phyloP scores from a whole-genome alignment of 2,888 invertebrate species.

The Synanthedon vespiformis region DNA sequence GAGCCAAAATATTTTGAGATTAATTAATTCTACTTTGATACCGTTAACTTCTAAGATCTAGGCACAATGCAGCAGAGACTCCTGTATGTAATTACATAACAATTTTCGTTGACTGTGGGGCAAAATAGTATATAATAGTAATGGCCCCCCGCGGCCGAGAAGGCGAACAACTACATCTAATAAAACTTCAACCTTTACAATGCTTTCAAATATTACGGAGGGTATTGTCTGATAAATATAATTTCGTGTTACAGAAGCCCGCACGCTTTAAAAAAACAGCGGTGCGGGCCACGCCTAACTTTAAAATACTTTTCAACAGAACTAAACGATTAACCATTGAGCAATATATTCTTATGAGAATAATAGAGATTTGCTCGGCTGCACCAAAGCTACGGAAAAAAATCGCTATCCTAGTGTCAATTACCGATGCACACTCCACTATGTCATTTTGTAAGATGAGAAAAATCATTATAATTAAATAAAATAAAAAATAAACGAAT shows the following conservation, averaged over 20 bases:
- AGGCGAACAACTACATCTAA: slow-evolving; percentile 66
- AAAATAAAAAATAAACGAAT: slow-evolving; percentile 43
- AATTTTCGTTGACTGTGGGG: slow-evolving; percentile 70
- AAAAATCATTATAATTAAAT: slow-evolving; percentile 32
- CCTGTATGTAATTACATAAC: slow-evolving; percentile 67
- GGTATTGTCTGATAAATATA: slow-evolving; percentile 69
- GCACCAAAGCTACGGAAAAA: slow-evolving; percentile 64
- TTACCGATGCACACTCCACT: slow-evolving; percentile 67
- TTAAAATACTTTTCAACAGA: slow-evolving; percentile 65
- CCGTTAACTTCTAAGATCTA: slow-evolving; percentile 71
- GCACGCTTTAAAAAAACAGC: slow-evolving; percentile 47
- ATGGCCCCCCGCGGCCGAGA: slow-evolving; percentile 40
- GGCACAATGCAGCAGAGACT: slow-evolving; percentile 72
- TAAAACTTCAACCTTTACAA: slow-evolving; percentile 55
- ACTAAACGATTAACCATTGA: slow-evolving; percentile 56
- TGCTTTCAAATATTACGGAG: slow-evolving; percentile 58
- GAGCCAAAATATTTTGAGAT: slow-evolving; percentile 70
- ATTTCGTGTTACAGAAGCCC: slow-evolving; percentile 53
- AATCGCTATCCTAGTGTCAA: slow-evolving; percentile 56
- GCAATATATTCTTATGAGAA: slow-evolving; percentile 67
- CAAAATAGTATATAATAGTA: slow-evolving; percentile 30
- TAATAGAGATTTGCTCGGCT: slow-evolving; percentile 69
- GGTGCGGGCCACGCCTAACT: slow-evolving; percentile 56
- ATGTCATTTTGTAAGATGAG: slow-evolving; percentile 56
- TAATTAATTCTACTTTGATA: slow-evolving; percentile 64